Base-by-base conservation (phyloP, 1,140 invertebrate species). In the Procambarus virginalis region DNA sequence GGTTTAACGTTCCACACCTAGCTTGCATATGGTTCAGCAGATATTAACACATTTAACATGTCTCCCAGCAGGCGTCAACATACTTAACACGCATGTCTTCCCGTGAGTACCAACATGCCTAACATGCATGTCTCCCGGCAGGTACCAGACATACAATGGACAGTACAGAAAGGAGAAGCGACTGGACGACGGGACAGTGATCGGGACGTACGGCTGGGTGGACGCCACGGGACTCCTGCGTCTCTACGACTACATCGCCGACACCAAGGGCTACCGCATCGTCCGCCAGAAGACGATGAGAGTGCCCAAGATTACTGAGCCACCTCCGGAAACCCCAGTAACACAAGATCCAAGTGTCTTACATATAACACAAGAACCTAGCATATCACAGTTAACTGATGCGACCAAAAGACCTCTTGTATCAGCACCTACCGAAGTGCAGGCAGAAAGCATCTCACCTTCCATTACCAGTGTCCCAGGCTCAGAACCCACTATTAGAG, bases 161-260 rank as follows among this genome's bases (percentile, higher is more conserved):
- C 97, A 98, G 93, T 98, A 97, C 93, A 95, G 97, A 20, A 97
- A 97, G 94, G 97, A 98, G 93, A 97, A 97, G 93, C 95, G 97
- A 82, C 94, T 98, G 1, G 92, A 93, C 9, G 84, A 91, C 70
- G 91, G 91, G 10, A 84, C 89, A 9, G 91, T 92, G 64, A 60
- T 92, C 45, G 92, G 92, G 8, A 92, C 92, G 20, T 93, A 93
- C 91, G 96, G 96, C 6, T 97, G 97, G 97, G 96, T 98, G 34
- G 97, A 97, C 93, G 96, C 97, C 6, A 95, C 96, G 82, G 97
- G 97, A 3, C 96, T 95, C 93, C 94, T 98, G 68, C 94, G 97
- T 3, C 96, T 97, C 58, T 96, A 97, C 93, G 97, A 98, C 93
- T 98, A 98, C 93, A 96, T 98, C 85, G 97, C 97, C 20, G 97